Evolutionary conservation across 2,797 vertebrate genomes (phyloP), one percentile per base, ranked within the genome.

Genomic region (Orestias chungarensis): DNA sequence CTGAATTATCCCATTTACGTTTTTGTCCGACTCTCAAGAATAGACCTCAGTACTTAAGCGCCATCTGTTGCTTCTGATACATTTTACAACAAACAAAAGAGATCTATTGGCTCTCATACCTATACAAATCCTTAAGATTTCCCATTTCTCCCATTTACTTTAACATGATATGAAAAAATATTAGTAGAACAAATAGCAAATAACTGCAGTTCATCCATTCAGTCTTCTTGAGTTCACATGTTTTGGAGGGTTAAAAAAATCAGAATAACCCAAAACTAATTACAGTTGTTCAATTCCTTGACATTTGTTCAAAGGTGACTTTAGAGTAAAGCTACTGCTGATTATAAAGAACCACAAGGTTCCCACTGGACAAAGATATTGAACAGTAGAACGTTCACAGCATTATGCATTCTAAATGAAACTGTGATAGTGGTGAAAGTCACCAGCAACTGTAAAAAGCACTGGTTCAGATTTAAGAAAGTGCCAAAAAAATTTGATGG

Each of bases 21-120:
- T 65, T 59, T 31, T 70, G 44, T 68, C 55, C 43, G 0, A 11
- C 4, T 6, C 20, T 8, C 1, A 1, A 73, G 40, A 4, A n/a
- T 46, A 64, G 46, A 6, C 73, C 14, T 59, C 47, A 73, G 74
- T 0, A 10, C 68, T 82, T 47, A 84, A 46, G 43, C 42, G 62
- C 80, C 91, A 86, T 66, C 91, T 73, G 75, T 82, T 86, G 91
- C 61, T 73, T n/a, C 1, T 9, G 35, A 35, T 50, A 40, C 6
- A 18, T 61, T 25, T 62, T 71, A 75, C 81, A 84, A 33, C 44
- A 38, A 31, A 2, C 1, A 0, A 29, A 18, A 59, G 11, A 2
- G 3, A 20, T 25, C 20, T 15, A 23, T 31, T 42, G 6, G 35
- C 6, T 14, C 23, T 62, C 23, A 61, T 38, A 38, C 23, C 4